Evolutionary conservation across 2,113 vertebrate species (phyloP), one percentile per base, ranked within the genome.

Genomic region (Rafetus swinhoei): DNA sequence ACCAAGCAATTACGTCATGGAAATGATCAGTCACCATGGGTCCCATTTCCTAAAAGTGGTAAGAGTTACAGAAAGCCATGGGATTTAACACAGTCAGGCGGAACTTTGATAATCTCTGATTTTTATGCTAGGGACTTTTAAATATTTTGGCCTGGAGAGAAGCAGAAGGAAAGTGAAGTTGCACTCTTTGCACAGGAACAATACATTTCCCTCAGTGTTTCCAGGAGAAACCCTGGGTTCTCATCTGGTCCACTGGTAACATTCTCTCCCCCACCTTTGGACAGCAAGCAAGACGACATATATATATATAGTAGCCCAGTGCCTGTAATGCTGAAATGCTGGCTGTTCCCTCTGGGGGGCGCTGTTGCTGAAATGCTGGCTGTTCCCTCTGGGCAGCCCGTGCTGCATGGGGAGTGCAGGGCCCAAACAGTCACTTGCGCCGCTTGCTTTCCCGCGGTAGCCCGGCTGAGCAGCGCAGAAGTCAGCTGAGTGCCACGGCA

Each of bases 71-170:
- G 65, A 18, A 72, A 72, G n/a, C 16, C n/a, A 72, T 35, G 65
- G n/a, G 3, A 35, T 72, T 21, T 35, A n/a, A 72, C 18, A 4
- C 5, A 35, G 18, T 72, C 65, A 72, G n/a, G n/a, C 82, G 52
- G 29, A 85, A 79, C 16, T 93, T 4, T 57, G 80, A 88, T 8
- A 5, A 22, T 5, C 60, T n/a, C 55, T 25, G 45, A 57, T 3
- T 24, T 93, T 94, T 92, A 87, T 81, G 81, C 79, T 53, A 72
- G 72, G 62, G 32, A 86, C 89, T 74, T 91, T 60, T 79, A 89
- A 90, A 54, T 52, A 85, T 5, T 72, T 72, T 60, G 53, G 21
- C 76, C 56, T 59, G 4, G 13, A 32, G 25, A 92, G 84, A 85
- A 76, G 93, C 89, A 53, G 76, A 92, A 85, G 50, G 4, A 88